Conservation (phyloP, 2,888 invertebrate genomes). For the Marasmarcha lunaedactyla region DNA sequence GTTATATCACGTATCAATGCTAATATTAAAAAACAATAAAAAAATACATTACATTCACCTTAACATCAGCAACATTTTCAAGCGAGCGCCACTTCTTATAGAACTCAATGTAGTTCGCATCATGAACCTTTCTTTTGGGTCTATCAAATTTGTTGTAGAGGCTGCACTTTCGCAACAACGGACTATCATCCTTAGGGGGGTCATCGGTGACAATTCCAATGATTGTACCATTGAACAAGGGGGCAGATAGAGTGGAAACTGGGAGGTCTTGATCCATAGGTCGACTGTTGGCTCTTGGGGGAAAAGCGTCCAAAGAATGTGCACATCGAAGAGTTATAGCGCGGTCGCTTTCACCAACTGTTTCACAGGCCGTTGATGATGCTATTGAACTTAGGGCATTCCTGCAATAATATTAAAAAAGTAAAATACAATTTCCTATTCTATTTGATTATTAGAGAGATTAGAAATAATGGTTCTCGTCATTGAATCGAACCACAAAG, state of each 20-base stretch:
- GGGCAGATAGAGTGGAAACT: conserved; percentile 45
- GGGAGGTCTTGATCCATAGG: conserved; percentile 42
- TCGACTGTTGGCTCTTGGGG: conserved; percentile 34
- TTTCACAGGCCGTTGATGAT: conserved; percentile 70
- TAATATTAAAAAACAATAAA: too few species aligned
- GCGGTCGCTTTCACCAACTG: conserved; percentile 19
- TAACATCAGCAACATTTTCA: conserved; percentile 72
- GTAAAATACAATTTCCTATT: too few species aligned
- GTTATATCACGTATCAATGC: too few species aligned
- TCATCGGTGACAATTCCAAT: conserved; percentile 46
- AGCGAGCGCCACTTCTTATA: conserved; percentile 84
- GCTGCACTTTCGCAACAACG: conserved; percentile 57
- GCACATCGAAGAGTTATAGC: conserved; percentile 32
- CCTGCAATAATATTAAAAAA: conserved; percentile 33
- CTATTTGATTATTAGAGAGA: too few species aligned
- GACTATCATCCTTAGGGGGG: conserved; percentile 45
- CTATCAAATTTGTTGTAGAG: conserved; percentile 45
- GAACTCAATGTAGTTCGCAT: conserved; percentile 57
- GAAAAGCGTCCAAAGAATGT: conserved; percentile 33
- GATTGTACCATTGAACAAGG: conserved; percentile 55
- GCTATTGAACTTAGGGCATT: conserved; percentile 76
- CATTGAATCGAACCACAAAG: too few species aligned
- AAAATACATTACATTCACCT: too few species aligned
- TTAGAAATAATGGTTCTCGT: too few species aligned
- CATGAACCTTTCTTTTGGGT: conserved; percentile 44